Conservation (phyloP, 2,797 vertebrate species). For the Propithecus deckenii region DNA sequence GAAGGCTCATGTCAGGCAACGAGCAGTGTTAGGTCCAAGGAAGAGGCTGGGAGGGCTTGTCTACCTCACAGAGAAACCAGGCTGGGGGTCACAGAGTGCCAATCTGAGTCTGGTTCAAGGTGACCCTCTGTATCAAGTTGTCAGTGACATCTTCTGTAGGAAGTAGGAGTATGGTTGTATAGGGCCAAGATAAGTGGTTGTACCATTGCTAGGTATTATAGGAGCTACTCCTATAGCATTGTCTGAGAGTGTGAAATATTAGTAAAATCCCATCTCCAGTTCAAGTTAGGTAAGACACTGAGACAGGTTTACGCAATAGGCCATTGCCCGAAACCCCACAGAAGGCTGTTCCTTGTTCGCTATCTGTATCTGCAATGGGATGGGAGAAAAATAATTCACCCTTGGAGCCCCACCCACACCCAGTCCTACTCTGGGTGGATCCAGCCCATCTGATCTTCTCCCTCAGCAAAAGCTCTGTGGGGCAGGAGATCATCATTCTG, state of each 20-base stretch:
- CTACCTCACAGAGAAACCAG: not conserved
- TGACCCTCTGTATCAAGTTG: not conserved
- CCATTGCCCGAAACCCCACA: not conserved
- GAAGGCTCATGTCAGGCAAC: not conserved
- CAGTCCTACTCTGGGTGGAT: not conserved
- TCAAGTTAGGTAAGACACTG: not conserved
- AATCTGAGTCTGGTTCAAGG: not conserved
- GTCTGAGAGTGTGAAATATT: not conserved
- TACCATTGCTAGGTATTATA: not conserved
- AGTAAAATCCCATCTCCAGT: not conserved
- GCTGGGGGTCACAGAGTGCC: not conserved
- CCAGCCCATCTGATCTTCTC: not conserved
- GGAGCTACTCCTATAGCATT: not conserved
- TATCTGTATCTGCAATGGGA: not conserved
- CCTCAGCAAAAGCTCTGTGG: not conserved
- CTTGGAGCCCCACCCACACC: not conserved
- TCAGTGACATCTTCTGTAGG: not conserved
- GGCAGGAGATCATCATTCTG: not conserved
- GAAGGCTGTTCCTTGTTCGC: not conserved
- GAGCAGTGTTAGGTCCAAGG: not conserved
- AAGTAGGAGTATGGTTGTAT: not conserved
- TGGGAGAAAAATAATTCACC: not conserved
- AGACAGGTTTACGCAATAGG: not conserved
- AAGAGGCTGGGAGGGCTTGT: not conserved
- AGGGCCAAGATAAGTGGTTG: not conserved